Percentiles rank a stretch among this genome's conserved stretches.
Conservation (phyloP, 2,888 invertebrate genomes). For the Amphipoea oculea region DNA sequence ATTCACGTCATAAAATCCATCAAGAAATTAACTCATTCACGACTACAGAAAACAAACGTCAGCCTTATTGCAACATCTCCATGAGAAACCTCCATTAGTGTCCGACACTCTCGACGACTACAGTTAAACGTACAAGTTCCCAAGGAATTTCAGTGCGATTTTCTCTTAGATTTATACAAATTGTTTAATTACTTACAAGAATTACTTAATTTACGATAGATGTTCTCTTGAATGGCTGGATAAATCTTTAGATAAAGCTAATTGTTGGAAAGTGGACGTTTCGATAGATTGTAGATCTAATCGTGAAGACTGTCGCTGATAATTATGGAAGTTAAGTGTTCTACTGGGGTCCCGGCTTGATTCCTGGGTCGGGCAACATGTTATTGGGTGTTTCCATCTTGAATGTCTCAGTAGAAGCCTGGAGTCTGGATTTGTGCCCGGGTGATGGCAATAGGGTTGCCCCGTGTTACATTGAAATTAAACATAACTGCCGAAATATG, state of each 20-base stretch:
- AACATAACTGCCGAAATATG: background rate
- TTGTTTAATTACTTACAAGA: slow-evolving; percentile 49
- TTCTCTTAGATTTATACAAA: slow-evolving; percentile 58
- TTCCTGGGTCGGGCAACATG: background rate
- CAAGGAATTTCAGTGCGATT: slow-evolving; percentile 40
- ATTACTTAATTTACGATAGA: slow-evolving; percentile 47
- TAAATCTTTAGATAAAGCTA: slow-evolving; percentile 45
- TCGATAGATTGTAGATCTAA: slow-evolving; percentile 29
- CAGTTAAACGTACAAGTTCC: slow-evolving; percentile 36
- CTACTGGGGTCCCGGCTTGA: background rate
- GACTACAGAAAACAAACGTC: slow-evolving; percentile 26
- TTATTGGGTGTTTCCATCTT: background rate
- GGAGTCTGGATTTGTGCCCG: no score
- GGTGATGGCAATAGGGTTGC: no score
- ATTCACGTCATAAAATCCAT: slow-evolving; percentile 1
- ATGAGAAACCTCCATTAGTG: slow-evolving; percentile 45
- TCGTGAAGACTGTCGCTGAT: background rate
- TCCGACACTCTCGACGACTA: slow-evolving; percentile 43
- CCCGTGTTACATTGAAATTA: background rate
- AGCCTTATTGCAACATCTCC: slow-evolving; percentile 21
- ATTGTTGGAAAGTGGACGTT: slow-evolving; percentile 31
- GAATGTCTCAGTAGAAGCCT: background rate
- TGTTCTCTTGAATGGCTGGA: slow-evolving; percentile 39
- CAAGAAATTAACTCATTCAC: background rate
- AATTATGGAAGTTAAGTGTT: background rate